These are phyloP conservation scores for Buathra laborator DNA, from an alignment of 2,888 invertebrate genomes.

Conservation along the genomic window DNA sequence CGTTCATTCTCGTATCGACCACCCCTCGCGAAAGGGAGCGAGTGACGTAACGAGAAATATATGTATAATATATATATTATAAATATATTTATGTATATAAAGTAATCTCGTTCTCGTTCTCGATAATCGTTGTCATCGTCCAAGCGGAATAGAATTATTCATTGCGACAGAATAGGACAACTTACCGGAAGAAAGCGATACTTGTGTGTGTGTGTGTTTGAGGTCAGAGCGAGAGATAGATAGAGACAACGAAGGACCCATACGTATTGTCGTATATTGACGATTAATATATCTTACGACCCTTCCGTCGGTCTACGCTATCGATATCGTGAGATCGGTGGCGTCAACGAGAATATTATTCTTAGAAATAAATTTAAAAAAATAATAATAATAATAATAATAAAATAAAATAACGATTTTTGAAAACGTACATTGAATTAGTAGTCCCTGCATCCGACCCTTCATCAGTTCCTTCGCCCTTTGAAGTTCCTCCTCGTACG, in stretches of 20 bases:
- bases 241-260: slow-evolving; percentile 41
- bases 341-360: slow-evolving; percentile 50
- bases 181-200: slow-evolving; percentile 67
- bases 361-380: slow-evolving; percentile 69
- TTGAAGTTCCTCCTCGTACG: slow-evolving; percentile 95
- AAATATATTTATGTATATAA: background rate
- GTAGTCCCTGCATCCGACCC: slow-evolving; percentile 93
- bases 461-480: slow-evolving; percentile 94
- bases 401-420: slow-evolving; percentile 20
- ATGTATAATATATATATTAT: background rate
- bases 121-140: slow-evolving; percentile 38
- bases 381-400: slow-evolving; percentile 27
- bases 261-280: slow-evolving; percentile 58
- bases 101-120: slow-evolving; percentile 35
- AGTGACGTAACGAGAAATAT: slow-evolving; percentile 1
- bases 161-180: slow-evolving; percentile 59
- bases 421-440: slow-evolving; percentile 95
- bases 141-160: slow-evolving; percentile 51
- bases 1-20: slow-evolving; percentile 28
- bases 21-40: slow-evolving; percentile 24
- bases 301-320: slow-evolving; percentile 52
- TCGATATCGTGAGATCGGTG: slow-evolving; percentile 60
- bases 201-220: slow-evolving; percentile 55
- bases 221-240: slow-evolving; percentile 55
- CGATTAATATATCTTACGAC: slow-evolving; percentile 54